Evolutionary conservation across 2,113 vertebrate species (phyloP).

Genomic region (Megaleporinus macrocephalus): DNA sequence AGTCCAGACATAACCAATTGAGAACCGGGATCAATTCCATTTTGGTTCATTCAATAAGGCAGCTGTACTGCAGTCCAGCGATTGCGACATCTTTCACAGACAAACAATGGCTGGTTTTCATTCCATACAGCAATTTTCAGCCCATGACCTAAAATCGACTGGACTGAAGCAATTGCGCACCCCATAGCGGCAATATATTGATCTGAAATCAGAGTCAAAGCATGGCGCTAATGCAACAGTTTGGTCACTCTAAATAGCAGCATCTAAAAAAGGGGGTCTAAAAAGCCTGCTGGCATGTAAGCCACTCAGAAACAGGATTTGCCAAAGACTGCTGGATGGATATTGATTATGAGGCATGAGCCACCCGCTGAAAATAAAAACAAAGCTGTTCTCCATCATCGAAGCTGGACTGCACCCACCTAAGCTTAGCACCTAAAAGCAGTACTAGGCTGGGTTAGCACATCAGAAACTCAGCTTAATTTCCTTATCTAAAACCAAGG

Average conservation of each 20-base stretch:
- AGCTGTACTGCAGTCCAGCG: not conserved
- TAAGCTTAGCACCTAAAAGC: slow-evolving; percentile 67
- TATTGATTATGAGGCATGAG: slow-evolving; percentile 31
- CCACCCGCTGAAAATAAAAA: slow-evolving; percentile 43
- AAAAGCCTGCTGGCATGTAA: slow-evolving; percentile 34
- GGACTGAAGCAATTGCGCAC: slow-evolving; percentile 17
- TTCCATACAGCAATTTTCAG: slow-evolving; percentile 39
- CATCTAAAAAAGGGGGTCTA: slow-evolving; percentile 39
- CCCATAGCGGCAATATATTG: slow-evolving; percentile 36
- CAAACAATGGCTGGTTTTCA: slow-evolving; percentile 35
- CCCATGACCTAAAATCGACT: slow-evolving; percentile 38
- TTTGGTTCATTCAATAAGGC: slow-evolving; percentile 1
- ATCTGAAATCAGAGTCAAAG: slow-evolving; percentile 24
- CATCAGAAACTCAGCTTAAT: slow-evolving; percentile 44
- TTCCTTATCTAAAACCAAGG: slow-evolving; percentile 64
- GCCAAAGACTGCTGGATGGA: slow-evolving; percentile 32
- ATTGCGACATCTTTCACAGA: slow-evolving; percentile 16
- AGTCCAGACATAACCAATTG: not conserved
- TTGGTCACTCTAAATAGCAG: slow-evolving; percentile 32
- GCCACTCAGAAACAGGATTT: slow-evolving; percentile 24
- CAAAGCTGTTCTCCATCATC: slow-evolving; percentile 58
- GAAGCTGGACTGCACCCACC: slow-evolving; percentile 62
- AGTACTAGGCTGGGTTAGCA: slow-evolving; percentile 55
- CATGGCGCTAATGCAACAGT: slow-evolving; percentile 28
- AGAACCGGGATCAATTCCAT: slow-evolving; percentile 4